phyloP scores from a whole-genome alignment of 2,797 vertebrate species.

The Distichodus sexfasciatus region DNA sequence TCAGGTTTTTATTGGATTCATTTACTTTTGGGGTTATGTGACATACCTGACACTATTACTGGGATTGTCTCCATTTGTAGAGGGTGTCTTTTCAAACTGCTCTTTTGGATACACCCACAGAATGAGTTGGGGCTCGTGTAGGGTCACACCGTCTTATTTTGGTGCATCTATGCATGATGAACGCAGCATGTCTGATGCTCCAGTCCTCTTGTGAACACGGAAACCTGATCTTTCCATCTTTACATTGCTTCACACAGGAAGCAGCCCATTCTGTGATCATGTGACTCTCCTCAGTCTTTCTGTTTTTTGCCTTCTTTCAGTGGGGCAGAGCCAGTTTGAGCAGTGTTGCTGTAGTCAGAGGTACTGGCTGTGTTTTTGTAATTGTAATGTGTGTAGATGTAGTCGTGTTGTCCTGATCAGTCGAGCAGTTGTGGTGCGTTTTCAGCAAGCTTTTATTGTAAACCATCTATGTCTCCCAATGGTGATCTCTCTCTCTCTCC shows the following conservation, averaged over 20 bases:
- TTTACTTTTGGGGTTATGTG: no score
- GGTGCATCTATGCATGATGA: no score
- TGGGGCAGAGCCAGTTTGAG: neutral
- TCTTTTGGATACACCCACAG: no score
- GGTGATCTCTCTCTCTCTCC: neutral
- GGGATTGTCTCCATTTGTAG: no score
- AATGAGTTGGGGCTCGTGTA: no score
- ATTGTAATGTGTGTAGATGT: neutral
- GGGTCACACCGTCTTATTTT: no score
- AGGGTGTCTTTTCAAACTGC: no score
- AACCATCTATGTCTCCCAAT: neutral
- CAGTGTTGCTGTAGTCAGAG: neutral
- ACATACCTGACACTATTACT: no score
- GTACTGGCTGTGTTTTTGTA: neutral
- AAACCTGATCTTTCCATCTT: neutral
- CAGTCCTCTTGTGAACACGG: no score
- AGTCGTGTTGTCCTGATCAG: neutral
- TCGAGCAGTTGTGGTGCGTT: neutral
- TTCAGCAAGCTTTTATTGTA: neutral
- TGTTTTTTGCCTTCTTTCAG: constrained; percentile 5
- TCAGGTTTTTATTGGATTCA: no score
- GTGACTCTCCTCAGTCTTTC: neutral
- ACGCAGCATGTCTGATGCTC: no score
- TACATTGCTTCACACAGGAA: neutral
- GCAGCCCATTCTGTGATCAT: neutral